Base-by-base conservation (phyloP, 2,797 vertebrate species). In the Sebastes vulpes region DNA sequence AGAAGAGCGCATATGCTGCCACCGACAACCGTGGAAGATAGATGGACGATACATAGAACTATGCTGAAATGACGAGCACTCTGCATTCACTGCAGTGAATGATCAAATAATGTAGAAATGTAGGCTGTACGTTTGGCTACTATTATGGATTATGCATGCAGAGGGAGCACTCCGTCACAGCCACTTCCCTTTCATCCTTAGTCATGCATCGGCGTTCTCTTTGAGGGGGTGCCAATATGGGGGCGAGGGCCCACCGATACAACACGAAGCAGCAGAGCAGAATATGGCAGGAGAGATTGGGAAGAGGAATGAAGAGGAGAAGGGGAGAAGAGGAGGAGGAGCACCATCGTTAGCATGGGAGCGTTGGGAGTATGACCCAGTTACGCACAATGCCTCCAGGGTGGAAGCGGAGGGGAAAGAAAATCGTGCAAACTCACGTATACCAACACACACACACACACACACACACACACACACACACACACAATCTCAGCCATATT, bases 341-440 rank as follows among this genome's bases (percentile, higher is more conserved):
- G 79, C 64, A 29, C 52, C 80, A 69, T 65, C 61, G 66, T 85
- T 75, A 76, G 74, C 76, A 76, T 74, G 79, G 77, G 69, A 68
- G 82, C 28, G 65, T 77, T 63, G 79, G 77, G 65, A 88, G 77
- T 67, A 28, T 95, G 94, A 94, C 94, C 95, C 88, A 95, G 81
- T 94, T 95, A 90, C 42, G 20, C 90, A 94, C 76, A 92, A 91
- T 86, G 93, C 90, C 87, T 81, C 53, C 3, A 77, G 87, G 85
- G 68, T 42, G 64, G 53, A 80, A 65, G 64, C 14, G 4, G 60
- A 79, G 35, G 72, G 70, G 60, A 78, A 7, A n/a, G 35, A 72
- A 32, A 54, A 52, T 77, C 25, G 0, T 26, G 65, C 72, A 83
- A 57, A 77, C 56, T 60, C 71, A 68, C 21, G 10, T 65, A 42